Percentiles rank a stretch among this genome's conserved stretches.
Conservation (phyloP, 2,888 invertebrate genomes). For the Clanis bilineata region DNA sequence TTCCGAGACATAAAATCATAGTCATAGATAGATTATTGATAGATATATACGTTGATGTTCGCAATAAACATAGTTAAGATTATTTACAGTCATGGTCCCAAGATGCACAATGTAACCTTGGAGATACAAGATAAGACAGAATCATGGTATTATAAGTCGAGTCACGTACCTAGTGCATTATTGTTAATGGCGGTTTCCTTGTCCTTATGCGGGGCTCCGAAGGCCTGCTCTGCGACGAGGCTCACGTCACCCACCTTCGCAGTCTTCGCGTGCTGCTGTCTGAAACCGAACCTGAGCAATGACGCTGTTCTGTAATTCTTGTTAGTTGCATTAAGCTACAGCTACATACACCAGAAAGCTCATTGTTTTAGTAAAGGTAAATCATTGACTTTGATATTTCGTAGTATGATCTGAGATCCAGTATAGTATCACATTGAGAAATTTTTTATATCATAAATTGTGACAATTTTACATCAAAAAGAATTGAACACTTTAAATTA, state of each 20-base stretch:
- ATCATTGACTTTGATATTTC: too few species aligned
- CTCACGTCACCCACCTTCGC: constrained; percentile 86
- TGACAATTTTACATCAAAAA: too few species aligned
- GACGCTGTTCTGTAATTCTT: constrained; percentile 14
- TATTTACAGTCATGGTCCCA: background rate
- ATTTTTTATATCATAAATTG: too few species aligned
- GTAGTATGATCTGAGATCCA: too few species aligned
- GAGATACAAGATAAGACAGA: background rate
- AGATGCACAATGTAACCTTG: background rate
- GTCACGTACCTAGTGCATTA: constrained; percentile 67
- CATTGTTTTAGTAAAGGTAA: too few species aligned
- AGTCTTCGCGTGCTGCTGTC: constrained; percentile 85
- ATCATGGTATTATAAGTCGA: background rate
- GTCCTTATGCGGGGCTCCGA: constrained; percentile 63
- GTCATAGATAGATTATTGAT: too few species aligned
- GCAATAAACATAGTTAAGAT: too few species aligned
- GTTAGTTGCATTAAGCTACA: background rate
- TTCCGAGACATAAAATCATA: too few species aligned
- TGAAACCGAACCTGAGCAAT: constrained; percentile 85
- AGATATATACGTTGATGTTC: too few species aligned
- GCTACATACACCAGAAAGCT: background rate
- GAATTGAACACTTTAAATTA: too few species aligned
- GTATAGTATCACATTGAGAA: too few species aligned
- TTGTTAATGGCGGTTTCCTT: constrained; percentile 79
- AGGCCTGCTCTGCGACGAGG: constrained; percentile 69